Percentiles rank a stretch among this genome's conserved stretches.
phyloP scores from a whole-genome alignment of 1,140 invertebrate species.

The Drosophila seguyi region DNA sequence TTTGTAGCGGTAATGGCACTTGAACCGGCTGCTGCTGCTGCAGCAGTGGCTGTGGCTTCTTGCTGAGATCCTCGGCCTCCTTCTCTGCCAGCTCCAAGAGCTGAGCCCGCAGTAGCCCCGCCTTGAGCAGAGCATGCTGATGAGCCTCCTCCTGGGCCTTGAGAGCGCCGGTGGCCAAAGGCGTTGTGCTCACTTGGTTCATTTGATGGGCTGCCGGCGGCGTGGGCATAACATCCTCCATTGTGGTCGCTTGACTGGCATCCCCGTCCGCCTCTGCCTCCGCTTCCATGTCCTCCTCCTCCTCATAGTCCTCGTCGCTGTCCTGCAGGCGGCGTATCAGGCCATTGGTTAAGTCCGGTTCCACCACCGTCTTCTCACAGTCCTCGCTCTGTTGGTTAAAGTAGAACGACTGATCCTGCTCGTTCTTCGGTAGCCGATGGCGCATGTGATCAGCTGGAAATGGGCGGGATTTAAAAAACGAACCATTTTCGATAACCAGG shows the following conservation, averaged over 20 bases:
- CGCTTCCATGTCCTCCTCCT: slow-evolving; percentile 75
- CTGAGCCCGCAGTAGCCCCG: slow-evolving; percentile 63
- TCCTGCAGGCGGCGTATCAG: slow-evolving; percentile 79
- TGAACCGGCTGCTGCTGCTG: slow-evolving; percentile 6
- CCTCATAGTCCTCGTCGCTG: slow-evolving; percentile 81
- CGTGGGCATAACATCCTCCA: slow-evolving; percentile 60
- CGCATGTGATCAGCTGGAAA: slow-evolving; percentile 82
- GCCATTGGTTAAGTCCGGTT: slow-evolving; percentile 80
- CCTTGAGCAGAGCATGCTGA: slow-evolving; percentile 68
- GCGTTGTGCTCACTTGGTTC: slow-evolving; percentile 69
- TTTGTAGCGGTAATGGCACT: slow-evolving; percentile 20
- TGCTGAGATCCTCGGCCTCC: slow-evolving; percentile 79
- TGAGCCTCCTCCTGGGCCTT: slow-evolving; percentile 69
- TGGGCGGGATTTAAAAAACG: neutral
- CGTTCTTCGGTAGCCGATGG: slow-evolving; percentile 78
- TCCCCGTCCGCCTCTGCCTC: slow-evolving; percentile 68
- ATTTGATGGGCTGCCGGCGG: slow-evolving; percentile 79
- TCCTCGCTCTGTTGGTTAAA: slow-evolving; percentile 81
- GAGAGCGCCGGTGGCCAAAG: slow-evolving; percentile 62
- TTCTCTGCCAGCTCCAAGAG: slow-evolving; percentile 64
- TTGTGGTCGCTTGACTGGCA: slow-evolving; percentile 60
- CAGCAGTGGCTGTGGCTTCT: slow-evolving; percentile 51
- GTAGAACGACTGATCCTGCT: slow-evolving; percentile 80
- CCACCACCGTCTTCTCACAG: slow-evolving; percentile 81
- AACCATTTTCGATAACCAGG: neutral